These are phyloP conservation scores for Chionodraco myersi DNA, from an alignment of 2,113 vertebrate species.

Conservation along the genomic window DNA sequence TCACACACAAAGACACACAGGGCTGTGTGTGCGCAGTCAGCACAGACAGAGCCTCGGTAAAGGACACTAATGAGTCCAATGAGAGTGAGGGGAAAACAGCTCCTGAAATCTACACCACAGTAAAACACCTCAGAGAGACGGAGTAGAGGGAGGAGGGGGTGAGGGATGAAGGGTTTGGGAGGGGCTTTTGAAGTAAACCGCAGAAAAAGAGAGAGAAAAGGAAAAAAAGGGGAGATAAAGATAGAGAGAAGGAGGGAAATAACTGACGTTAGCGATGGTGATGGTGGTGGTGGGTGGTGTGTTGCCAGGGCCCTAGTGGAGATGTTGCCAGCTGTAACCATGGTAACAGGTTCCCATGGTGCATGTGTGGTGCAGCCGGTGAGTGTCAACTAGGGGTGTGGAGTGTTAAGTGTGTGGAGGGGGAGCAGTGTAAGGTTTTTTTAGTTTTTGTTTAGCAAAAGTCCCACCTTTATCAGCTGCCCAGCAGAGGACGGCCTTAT, in stretches of 20 bases:
- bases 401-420: conserved; percentile 49
- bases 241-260: conserved; percentile 39
- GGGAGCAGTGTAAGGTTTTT: neutral
- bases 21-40: conserved; percentile 30
- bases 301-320: conserved; percentile 67
- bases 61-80: conserved; percentile 83
- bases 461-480: conserved; percentile 68
- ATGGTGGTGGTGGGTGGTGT: conserved; percentile 62
- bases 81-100: conserved; percentile 76
- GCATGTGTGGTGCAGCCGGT: conserved; percentile 63
- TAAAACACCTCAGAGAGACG: conserved; percentile 69
- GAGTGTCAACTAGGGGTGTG: conserved; percentile 45
- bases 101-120: conserved; percentile 68
- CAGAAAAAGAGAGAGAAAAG: conserved; percentile 11
- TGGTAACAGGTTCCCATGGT: conserved; percentile 80
- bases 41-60: conserved; percentile 71
- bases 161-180: neutral
- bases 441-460: conserved; percentile 33
- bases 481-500: conserved; percentile 45
- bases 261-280: conserved; percentile 33
- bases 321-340: conserved; percentile 80
- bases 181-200: conserved; percentile 27
- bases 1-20: neutral
- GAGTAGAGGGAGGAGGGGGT: conserved; percentile 12
- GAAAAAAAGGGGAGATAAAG: conserved; percentile 18